phyloP scores from a whole-genome alignment of 2,797 vertebrate species.

The Nasua narica region DNA sequence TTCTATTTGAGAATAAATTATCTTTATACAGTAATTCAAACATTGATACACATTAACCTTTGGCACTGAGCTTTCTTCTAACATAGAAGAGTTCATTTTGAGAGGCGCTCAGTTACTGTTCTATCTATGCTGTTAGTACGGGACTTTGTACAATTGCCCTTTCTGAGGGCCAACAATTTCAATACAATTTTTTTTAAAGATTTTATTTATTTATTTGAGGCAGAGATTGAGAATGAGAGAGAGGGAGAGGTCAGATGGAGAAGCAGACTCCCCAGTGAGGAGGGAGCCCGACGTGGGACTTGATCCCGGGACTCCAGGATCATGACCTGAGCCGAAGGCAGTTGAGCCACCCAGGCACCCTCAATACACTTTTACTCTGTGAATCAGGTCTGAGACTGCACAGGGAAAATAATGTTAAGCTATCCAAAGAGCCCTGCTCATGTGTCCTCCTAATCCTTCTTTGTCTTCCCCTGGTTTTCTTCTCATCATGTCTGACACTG shows the following conservation, averaged over 20 bases:
- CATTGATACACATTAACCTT: constrained; percentile 56
- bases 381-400: constrained; percentile 64
- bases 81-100: constrained; percentile 76
- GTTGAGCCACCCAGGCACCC: too few species aligned
- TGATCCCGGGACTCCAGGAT: too few species aligned
- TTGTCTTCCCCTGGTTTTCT: constrained; percentile 38
- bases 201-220: too few species aligned
- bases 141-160: constrained; percentile 80
- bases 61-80: constrained; percentile 80
- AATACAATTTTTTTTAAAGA: constrained; percentile 80
- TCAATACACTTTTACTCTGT: constrained; percentile 80
- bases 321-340: too few species aligned
- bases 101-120: constrained; percentile 72
- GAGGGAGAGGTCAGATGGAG: too few species aligned
- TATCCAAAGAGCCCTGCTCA: constrained; percentile 66
- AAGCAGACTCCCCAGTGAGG: too few species aligned
- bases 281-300: too few species aligned
- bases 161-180: constrained; percentile 82
- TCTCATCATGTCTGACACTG: constrained; percentile 46
- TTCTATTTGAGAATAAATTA: constrained; percentile 62
- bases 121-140: constrained; percentile 81
- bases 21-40: constrained; percentile 60
- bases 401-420: constrained; percentile 51
- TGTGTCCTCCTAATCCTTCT: constrained; percentile 57
- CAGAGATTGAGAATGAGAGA: too few species aligned